Evolutionary conservation across 2,113 vertebrate species (phyloP).

Genomic region (Eulacestoma nigropectus): DNA sequence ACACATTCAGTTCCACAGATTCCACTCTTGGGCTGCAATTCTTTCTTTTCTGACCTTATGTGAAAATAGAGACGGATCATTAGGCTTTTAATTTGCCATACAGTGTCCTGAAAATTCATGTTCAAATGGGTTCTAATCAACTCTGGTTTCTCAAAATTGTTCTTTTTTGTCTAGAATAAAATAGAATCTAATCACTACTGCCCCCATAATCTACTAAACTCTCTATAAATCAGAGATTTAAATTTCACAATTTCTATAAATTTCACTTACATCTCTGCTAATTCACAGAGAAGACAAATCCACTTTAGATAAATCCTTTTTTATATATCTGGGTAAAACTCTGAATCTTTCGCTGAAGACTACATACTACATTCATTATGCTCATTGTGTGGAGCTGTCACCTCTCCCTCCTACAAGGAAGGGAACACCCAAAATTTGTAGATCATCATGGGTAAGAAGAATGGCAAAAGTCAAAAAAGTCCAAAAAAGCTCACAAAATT

Average conservation of each 20-base stretch:
- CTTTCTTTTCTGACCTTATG: not conserved
- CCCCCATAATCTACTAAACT: not conserved
- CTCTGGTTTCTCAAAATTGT: not conserved
- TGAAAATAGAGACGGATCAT: not conserved
- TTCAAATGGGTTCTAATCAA: not conserved
- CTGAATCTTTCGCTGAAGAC: not conserved
- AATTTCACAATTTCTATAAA: too few relatives aligned
- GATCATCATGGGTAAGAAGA: not conserved
- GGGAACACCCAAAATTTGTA: not conserved
- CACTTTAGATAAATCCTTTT: not conserved
- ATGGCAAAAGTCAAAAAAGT: not conserved
- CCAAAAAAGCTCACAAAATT: not conserved
- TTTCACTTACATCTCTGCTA: not conserved
- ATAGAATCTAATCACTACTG: not conserved
- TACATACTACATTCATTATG: not conserved
- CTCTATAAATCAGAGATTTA: not conserved
- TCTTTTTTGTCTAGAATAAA: not conserved
- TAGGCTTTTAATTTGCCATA: not conserved
- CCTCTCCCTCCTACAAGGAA: accelerated
- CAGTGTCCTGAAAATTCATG: not conserved
- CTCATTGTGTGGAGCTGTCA: not conserved
- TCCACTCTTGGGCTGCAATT: not conserved
- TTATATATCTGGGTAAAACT: not conserved
- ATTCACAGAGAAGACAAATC: not conserved
- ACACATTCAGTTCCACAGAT: not conserved